These are phyloP conservation scores for Ictalurus punctatus DNA, from an alignment of 2,113 vertebrate species.

Conservation along the genomic window DNA sequence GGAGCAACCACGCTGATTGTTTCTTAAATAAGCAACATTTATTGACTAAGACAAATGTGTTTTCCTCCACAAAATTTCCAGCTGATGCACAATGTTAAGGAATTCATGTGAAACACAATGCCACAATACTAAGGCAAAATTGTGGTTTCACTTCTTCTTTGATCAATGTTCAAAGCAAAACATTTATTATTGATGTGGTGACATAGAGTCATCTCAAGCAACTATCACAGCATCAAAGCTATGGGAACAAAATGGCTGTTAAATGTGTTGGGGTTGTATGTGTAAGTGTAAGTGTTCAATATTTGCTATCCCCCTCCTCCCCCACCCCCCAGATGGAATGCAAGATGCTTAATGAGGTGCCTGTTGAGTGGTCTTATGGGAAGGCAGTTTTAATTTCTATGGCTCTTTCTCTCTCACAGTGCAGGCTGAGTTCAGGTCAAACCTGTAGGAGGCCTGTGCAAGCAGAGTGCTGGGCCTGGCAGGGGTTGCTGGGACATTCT, in stretches of 20 bases:
- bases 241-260: conserved; percentile 58
- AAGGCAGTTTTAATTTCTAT: conserved; percentile 75
- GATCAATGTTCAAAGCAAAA: conserved; percentile 57
- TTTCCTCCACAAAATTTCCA: conserved; percentile 25
- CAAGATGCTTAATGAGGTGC: conserved; percentile 81
- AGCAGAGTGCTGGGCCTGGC: conserved; percentile 57
- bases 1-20: conserved; percentile 46
- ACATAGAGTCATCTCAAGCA: conserved; percentile 53
- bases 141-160: conserved; percentile 46
- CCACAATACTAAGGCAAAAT: conserved; percentile 54
- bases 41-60: conserved; percentile 44
- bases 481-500: conserved; percentile 75
- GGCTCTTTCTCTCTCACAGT: conserved; percentile 52
- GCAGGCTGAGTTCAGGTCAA: conserved; percentile 68
- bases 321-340: conserved; percentile 72
- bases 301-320: background rate
- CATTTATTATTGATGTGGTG: conserved; percentile 61
- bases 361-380: conserved; percentile 62
- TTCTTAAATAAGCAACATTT: conserved; percentile 64
- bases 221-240: conserved; percentile 48
- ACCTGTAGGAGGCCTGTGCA: conserved; percentile 57
- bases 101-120: conserved; percentile 61
- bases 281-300: conserved; percentile 37
- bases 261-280: conserved; percentile 39
- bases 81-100: conserved; percentile 51